phyloP scores from a whole-genome alignment of 2,113 vertebrate species.

The Orcinus orca region DNA sequence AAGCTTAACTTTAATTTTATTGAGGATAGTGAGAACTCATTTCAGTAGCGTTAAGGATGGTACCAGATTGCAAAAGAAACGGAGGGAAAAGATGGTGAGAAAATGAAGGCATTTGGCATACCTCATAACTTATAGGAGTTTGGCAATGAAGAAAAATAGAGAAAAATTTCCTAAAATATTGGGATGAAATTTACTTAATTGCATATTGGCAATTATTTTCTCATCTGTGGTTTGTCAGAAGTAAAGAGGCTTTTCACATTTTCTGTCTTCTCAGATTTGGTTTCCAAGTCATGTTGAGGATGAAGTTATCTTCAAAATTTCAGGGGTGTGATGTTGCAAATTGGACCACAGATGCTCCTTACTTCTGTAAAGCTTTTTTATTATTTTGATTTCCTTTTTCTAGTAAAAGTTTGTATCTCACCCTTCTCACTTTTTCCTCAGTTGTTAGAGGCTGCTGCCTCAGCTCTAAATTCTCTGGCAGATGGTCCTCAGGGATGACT shows the following conservation, averaged over 20 bases:
- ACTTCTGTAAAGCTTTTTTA: neutral
- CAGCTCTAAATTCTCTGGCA: neutral
- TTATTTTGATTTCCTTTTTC: constrained; percentile 38
- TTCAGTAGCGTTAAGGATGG: neutral
- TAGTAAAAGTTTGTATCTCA: constrained; percentile 12
- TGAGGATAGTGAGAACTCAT: neutral
- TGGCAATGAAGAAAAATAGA: constrained; percentile 43
- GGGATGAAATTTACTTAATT: constrained; percentile 59
- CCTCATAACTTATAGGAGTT: neutral
- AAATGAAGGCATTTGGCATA: neutral
- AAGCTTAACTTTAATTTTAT: neutral
- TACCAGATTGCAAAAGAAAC: constrained; percentile 20
- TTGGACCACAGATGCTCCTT: constrained; percentile 32
- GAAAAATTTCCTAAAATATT: constrained; percentile 67
- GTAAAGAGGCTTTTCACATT: constrained; percentile 34
- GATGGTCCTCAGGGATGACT: neutral
- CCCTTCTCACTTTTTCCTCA: neutral
- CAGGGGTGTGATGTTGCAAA: constrained; percentile 25
- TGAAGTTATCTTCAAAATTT: neutral
- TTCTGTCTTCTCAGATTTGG: constrained; percentile 33
- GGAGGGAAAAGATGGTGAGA: neutral
- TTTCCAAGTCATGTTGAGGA: neutral
- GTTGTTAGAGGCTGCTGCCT: neutral
- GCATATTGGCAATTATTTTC: constrained; percentile 13
- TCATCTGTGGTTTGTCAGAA: constrained; percentile 31